Percentiles rank a stretch among this genome's conserved stretches.
Evolutionary conservation across 2,113 vertebrate species (phyloP).

Genomic region (Neopipo cinnamomea): DNA sequence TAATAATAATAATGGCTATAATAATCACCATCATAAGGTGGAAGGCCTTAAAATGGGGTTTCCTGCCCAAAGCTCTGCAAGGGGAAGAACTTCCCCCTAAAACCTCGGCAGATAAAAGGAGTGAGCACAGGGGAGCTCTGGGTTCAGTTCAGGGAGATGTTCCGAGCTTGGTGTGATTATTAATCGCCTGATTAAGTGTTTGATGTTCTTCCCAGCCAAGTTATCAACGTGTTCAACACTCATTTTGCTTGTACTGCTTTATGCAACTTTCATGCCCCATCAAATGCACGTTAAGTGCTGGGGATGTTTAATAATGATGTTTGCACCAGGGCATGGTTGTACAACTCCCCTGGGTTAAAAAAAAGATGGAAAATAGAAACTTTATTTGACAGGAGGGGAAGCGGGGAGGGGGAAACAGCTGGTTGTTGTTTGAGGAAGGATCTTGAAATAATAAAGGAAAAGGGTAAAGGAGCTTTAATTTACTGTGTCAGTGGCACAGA

Average conservation of each 20-base stretch:
- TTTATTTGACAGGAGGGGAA: not conserved
- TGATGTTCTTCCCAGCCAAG: conserved; percentile 15
- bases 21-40: too few relatives aligned
- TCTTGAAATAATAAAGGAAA: not conserved
- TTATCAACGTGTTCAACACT: conserved; percentile 30
- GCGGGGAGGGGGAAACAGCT: not conserved
- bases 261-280: conserved; percentile 19
- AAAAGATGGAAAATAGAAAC: not conserved
- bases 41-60: too few relatives aligned
- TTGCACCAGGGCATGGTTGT: not conserved
- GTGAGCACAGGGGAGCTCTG: not conserved
- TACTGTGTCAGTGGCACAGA: not conserved
- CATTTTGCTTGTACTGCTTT: conserved; percentile 32
- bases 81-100: not conserved
- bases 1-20: too few relatives aligned
- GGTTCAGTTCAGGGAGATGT: not conserved
- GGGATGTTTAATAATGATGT: not conserved
- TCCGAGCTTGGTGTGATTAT: not conserved
- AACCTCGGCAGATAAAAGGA: not conserved
- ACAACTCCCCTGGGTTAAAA: not conserved
- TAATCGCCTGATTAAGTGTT: not conserved
- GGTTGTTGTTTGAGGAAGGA: not conserved
- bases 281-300: not conserved
- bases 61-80: not conserved
- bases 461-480: not conserved